phyloP scores from a whole-genome alignment of 2,113 vertebrate species.

The Chaetorhynchus papuensis region DNA sequence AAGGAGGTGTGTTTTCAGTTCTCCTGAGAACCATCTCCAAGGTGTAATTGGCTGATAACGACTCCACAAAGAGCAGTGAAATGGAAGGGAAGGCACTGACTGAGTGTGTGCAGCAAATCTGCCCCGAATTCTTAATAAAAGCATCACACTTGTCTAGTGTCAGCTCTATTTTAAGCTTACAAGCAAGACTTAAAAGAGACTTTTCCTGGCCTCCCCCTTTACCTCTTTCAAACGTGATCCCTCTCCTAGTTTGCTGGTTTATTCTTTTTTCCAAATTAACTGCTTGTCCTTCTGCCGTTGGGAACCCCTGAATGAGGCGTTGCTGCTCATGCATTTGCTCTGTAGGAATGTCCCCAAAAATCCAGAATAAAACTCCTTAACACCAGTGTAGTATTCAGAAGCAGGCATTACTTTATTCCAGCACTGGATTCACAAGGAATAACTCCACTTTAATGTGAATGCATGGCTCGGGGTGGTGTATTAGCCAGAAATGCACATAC shows the following conservation, averaged over 20 bases:
- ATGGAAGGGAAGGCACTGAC: neutral
- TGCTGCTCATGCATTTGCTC: neutral
- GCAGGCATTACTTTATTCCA: neutral
- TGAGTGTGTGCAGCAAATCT: neutral
- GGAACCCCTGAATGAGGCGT: rapidly evolving
- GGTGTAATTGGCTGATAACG: neutral
- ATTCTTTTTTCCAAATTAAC: neutral
- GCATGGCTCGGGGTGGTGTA: neutral
- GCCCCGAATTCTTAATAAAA: rapidly evolving
- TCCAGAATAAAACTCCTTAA: neutral
- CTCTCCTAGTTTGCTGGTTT: neutral
- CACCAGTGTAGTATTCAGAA: neutral
- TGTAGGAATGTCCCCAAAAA: neutral
- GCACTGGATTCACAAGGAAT: neutral
- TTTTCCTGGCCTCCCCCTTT: neutral
- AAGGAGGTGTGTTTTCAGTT: neutral
- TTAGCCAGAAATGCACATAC: neutral
- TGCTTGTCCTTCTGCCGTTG: neutral
- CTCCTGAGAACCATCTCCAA: neutral
- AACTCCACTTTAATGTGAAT: neutral
- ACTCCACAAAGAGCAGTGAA: neutral
- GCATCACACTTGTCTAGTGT: rapidly evolving
- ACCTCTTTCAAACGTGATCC: neutral
- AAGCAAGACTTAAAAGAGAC: neutral
- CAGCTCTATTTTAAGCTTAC: neutral